Percentiles rank a stretch among this genome's conserved stretches.
phyloP scores from a whole-genome alignment of 2,797 vertebrate species.

The Sebastes hubbsi region DNA sequence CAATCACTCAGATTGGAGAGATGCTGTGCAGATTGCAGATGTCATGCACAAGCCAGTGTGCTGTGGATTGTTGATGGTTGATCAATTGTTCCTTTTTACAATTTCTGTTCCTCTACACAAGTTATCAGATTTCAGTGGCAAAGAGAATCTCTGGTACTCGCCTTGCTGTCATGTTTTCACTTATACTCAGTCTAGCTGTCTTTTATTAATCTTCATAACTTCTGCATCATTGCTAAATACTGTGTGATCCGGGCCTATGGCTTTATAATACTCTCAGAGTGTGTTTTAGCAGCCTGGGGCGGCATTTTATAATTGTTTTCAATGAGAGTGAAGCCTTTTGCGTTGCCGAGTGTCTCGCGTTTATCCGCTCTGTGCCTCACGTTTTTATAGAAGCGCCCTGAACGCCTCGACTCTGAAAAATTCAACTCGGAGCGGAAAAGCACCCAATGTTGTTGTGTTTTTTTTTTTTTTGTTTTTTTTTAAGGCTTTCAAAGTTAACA shows the following conservation, averaged over 20 bases:
- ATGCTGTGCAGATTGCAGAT: constrained; percentile 18
- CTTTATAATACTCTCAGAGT: too few relatives aligned
- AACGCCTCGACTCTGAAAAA: too few relatives aligned
- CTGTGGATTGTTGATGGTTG: not conserved
- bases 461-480: too few relatives aligned
- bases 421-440: too few relatives aligned
- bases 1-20: constrained; percentile 14
- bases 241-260: too few relatives aligned
- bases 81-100: not conserved
- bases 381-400: too few relatives aligned
- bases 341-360: too few relatives aligned
- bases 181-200: not conserved
- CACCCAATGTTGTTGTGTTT: too few relatives aligned
- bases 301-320: too few relatives aligned
- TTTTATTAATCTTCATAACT: not conserved
- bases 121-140: not conserved
- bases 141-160: not conserved
- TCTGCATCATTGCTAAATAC: not conserved
- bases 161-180: not conserved
- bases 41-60: not conserved
- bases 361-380: too few relatives aligned
- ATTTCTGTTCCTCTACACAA: not conserved
- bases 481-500: not conserved
- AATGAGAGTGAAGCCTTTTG: too few relatives aligned
- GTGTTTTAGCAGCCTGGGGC: too few relatives aligned